These are phyloP conservation scores for Lamellibrachia luymesi DNA, from an alignment of 1,140 invertebrate species.

Conservation along the genomic window DNA sequence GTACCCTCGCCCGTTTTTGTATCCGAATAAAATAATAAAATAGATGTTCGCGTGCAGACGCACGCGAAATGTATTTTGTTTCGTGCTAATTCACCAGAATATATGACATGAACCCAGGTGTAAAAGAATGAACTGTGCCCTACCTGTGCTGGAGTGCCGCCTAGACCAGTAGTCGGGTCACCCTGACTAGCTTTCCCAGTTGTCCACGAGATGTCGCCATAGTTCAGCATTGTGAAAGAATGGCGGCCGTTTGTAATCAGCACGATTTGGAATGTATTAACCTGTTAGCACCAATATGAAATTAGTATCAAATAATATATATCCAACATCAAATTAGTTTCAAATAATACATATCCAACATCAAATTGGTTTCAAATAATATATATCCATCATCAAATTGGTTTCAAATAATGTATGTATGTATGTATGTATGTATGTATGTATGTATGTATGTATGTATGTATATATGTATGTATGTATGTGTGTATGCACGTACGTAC, in stretches of 20 bases:
- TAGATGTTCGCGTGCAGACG: neutral
- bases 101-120: no score
- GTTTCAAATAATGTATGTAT: no score
- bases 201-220: conserved; percentile 25
- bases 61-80: neutral
- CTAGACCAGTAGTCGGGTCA: neutral
- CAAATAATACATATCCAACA: no score
- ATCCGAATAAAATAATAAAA: neutral
- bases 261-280: conserved; percentile 26
- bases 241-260: conserved; percentile 13
- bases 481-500: no score
- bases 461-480: no score
- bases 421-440: no score
- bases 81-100: neutral
- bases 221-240: conserved; percentile 27
- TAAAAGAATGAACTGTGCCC: neutral
- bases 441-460: no score
- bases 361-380: no score
- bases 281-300: neutral
- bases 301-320: neutral
- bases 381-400: no score
- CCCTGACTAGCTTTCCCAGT: conserved; percentile 7
- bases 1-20: neutral
- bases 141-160: neutral
- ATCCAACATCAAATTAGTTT: no score